Base-by-base conservation (phyloP, 2,888 invertebrate species). In the Synanthedon myopaeformis region DNA sequence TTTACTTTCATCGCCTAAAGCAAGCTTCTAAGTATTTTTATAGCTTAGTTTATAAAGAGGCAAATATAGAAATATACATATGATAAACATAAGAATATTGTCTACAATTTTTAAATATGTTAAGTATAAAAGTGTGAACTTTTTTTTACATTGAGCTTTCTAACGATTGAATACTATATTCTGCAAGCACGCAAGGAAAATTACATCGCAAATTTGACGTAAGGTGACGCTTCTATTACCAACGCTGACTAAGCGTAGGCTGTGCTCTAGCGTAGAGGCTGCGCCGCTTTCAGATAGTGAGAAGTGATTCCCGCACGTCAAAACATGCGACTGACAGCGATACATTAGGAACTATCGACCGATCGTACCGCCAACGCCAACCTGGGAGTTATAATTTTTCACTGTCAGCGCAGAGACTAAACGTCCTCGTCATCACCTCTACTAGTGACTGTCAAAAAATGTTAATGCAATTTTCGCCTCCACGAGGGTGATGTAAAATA, bases 271-370 rank as follows among this genome's bases (percentile, higher is more conserved):
- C 60, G 35, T 35, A 35, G 62, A 62, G 60, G 61, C 57, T 65
- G 65, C 57, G 61, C 58, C 62, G 61, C 66, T 66, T 66, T 67
- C 58, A 72, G 74, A 76, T 76, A 70, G 72, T 70, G 73, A 72
- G 71, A 71, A 79, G 76, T 77, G 79, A 81, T 81, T 81, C 75
- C 35, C 68, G 71, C 68, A 72, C 77, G 79, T 84, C 83, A 82
- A 81, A 82, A 79, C 74, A 76, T 70, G 71, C 79, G 78, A 85
- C 83, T 82, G 85, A 82, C 83, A 79, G 81, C 84, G 65, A 80
- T 83, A 83, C 82, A 84, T 84, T 83, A 85, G 76, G 73, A 84
- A 80, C 79, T 82, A 82, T 82, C 79, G 79, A 76, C 57, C 70
- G 81, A 81, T 80, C 76, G 71, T 69, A 63, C 71, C 67, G 72